A percentile compares a stretch with the other conserved stretches of the same genome.
Conservation (phyloP, 2,113 vertebrate genomes). For the Alethe diademata region DNA sequence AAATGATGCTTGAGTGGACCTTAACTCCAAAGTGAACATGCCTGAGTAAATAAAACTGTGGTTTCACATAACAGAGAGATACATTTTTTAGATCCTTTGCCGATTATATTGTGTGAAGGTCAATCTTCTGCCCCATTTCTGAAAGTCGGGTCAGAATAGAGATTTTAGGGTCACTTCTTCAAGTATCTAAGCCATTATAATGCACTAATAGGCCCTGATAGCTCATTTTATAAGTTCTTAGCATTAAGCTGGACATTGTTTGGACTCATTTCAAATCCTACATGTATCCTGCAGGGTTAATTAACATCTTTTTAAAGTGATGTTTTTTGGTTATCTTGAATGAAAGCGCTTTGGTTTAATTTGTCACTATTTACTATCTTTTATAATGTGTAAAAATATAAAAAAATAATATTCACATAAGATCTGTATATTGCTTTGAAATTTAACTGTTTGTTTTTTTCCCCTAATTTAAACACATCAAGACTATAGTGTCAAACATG, state of each 20-base stretch:
- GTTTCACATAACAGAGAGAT: constrained; percentile 77
- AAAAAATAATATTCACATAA: background rate
- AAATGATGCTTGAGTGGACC: constrained; percentile 70
- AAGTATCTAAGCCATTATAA: constrained; percentile 76
- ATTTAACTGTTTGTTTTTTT: background rate
- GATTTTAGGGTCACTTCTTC: constrained; percentile 75
- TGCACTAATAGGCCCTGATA: constrained; percentile 75
- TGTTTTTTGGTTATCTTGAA: constrained; percentile 14
- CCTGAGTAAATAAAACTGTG: constrained; percentile 77
- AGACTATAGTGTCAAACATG: background rate
- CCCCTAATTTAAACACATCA: background rate
- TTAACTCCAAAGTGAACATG: constrained; percentile 68
- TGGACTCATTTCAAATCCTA: constrained; percentile 62
- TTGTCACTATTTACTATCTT: background rate
- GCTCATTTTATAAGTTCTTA: constrained; percentile 68
- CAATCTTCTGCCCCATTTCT: constrained; percentile 68
- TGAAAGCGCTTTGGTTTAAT: constrained; percentile 7
- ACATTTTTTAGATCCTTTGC: constrained; percentile 82
- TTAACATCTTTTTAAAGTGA: constrained; percentile 53
- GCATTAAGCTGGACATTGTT: constrained; percentile 63
- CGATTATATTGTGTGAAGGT: constrained; percentile 73
- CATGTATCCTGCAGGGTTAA: constrained; percentile 55
- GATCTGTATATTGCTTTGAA: background rate
- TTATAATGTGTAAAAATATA: background rate
- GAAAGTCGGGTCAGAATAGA: constrained; percentile 71